Evolutionary conservation across 2,113 vertebrate species (phyloP).

Genomic region (Chlorodrepanis virens): DNA sequence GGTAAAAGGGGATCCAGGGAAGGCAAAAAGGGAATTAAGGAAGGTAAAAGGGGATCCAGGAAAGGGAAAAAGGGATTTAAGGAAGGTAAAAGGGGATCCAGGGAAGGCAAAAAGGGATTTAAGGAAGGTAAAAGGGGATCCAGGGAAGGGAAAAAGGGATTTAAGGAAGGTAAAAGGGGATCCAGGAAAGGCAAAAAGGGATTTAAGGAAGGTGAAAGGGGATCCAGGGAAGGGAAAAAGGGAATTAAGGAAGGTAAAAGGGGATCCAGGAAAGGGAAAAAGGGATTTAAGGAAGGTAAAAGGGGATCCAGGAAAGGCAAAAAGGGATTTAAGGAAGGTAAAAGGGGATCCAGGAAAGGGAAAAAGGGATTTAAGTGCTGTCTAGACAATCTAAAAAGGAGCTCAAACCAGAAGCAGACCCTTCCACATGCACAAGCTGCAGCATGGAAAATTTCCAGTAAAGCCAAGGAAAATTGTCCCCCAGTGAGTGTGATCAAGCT

Average conservation of each 20-base stretch:
- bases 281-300: not conserved
- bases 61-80: too few species aligned
- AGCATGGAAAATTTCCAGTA: not conserved
- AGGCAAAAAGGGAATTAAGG: too few species aligned
- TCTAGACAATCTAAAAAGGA: not conserved
- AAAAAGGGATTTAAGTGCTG: not conserved
- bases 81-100: too few species aligned
- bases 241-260: too few species aligned
- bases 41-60: too few species aligned
- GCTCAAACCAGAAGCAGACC: not conserved
- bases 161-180: not conserved
- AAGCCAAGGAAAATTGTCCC: not conserved
- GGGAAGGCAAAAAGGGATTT: too few species aligned
- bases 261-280: too few species aligned
- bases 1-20: not conserved
- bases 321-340: not conserved
- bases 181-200: too few species aligned
- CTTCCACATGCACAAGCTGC: not conserved
- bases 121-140: too few species aligned
- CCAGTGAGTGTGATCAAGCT: not conserved
- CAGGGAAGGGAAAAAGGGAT: too few species aligned
- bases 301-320: not conserved
- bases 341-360: rapidly evolving
- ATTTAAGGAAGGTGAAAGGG: too few species aligned
- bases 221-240: too few species aligned